Evolutionary conservation across 2,797 vertebrate species (phyloP).

Genomic region (Limosa lapponica): DNA sequence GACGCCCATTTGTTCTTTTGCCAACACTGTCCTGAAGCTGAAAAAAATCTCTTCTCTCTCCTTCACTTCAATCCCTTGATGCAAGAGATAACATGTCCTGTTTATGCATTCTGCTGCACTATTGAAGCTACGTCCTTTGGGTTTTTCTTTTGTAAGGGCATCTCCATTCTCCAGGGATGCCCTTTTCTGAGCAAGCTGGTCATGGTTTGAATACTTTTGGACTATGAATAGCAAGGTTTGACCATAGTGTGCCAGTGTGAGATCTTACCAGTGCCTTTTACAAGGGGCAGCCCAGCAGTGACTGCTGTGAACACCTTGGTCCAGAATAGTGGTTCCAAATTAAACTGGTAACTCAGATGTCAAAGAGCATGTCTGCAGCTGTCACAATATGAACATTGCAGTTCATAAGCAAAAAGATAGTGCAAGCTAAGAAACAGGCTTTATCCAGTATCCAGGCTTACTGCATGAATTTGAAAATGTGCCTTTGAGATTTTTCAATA

Average conservation of each 20-base stretch:
- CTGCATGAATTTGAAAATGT: neutral
- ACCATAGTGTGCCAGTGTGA: neutral
- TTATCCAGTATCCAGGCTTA: neutral
- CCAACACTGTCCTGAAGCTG: constrained; percentile 1
- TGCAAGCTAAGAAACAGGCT: neutral
- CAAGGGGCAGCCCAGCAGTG: neutral
- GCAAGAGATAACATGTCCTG: neutral
- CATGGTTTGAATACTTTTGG: neutral
- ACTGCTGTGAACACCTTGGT: neutral
- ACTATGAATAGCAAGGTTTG: neutral
- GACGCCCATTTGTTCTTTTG: constrained; percentile 34
- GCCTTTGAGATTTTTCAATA: neutral
- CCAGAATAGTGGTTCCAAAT: neutral
- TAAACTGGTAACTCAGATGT: neutral
- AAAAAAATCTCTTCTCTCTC: neutral
- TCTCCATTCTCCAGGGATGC: neutral
- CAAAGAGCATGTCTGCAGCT: neutral
- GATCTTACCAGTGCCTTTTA: neutral
- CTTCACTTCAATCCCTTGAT: neutral
- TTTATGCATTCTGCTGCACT: neutral
- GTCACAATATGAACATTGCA: neutral
- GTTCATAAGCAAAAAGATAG: neutral
- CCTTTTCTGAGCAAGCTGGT: neutral
- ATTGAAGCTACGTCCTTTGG: neutral
- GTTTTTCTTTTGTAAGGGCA: neutral